Evolutionary conservation across 1,140 invertebrate species (phyloP).

Genomic region (Cecropterus lyciades): DNA sequence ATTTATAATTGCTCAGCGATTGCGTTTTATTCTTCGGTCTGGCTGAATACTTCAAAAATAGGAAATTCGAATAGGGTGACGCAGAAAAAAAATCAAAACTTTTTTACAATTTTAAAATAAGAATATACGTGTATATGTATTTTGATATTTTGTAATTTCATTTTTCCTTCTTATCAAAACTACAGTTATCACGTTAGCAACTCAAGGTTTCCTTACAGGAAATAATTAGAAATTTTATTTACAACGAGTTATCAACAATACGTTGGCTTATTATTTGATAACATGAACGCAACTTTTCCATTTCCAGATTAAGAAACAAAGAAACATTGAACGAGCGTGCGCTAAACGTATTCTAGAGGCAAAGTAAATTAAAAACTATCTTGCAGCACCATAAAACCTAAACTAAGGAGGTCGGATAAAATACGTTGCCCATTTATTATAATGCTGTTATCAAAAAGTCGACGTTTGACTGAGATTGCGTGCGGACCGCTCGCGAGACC

Average conservation of each 20-base stretch:
- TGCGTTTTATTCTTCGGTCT: no score
- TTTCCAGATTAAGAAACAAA: constrained; percentile 34
- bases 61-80: no score
- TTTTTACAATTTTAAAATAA: no score
- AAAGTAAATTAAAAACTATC: constrained; percentile 35
- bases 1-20: no score
- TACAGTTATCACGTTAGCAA: not conserved
- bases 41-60: no score
- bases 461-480: constrained; percentile 76
- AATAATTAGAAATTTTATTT: constrained; percentile 31
- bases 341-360: constrained; percentile 24
- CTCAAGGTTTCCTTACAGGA: constrained; percentile 2
- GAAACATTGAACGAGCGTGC: constrained; percentile 30
- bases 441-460: constrained; percentile 74
- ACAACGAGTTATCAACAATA: constrained; percentile 24
- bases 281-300: constrained; percentile 32
- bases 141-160: no score
- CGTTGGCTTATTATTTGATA: constrained; percentile 33
- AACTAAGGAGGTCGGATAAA: constrained; percentile 49
- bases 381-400: constrained; percentile 38
- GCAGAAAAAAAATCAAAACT: no score
- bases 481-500: constrained; percentile 64
- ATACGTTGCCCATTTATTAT: constrained; percentile 63
- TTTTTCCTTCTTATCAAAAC: not conserved
- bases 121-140: no score